Evolutionary conservation across 2,113 vertebrate genomes (phyloP).

Genomic region (Pteronura brasiliensis): DNA sequence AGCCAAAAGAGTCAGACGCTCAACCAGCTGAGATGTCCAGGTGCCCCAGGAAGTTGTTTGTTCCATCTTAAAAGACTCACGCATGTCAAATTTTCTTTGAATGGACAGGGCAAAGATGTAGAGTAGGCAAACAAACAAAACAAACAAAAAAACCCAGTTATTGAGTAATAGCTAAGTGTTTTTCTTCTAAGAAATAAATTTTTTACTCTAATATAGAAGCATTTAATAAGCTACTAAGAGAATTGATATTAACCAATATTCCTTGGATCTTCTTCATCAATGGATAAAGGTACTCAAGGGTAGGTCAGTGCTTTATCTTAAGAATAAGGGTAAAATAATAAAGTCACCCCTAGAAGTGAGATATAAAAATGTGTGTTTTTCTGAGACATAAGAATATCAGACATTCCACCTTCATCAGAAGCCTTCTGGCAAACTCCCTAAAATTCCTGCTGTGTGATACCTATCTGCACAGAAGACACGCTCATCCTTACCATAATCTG

Average conservation of each 20-base stretch:
- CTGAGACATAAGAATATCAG: background rate
- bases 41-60: background rate
- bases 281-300: background rate
- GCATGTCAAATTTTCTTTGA: background rate
- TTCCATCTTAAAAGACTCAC: background rate
- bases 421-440: background rate
- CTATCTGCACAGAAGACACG: background rate
- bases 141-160: background rate
- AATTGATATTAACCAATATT: background rate
- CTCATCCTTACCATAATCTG: background rate
- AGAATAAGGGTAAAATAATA: background rate
- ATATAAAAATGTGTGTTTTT: background rate
- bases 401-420: background rate
- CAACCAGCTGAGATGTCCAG: background rate
- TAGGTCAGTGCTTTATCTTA: background rate
- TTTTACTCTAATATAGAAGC: background rate
- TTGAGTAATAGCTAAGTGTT: background rate
- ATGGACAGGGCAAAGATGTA: background rate
- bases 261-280: background rate
- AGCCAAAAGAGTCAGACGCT: background rate
- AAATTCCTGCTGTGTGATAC: accelerated
- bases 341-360: background rate
- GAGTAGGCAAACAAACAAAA: background rate
- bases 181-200: background rate
- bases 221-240: background rate